Conservation (phyloP, 2,888 invertebrate species). For the Gastracanthus pulcherrimus region DNA sequence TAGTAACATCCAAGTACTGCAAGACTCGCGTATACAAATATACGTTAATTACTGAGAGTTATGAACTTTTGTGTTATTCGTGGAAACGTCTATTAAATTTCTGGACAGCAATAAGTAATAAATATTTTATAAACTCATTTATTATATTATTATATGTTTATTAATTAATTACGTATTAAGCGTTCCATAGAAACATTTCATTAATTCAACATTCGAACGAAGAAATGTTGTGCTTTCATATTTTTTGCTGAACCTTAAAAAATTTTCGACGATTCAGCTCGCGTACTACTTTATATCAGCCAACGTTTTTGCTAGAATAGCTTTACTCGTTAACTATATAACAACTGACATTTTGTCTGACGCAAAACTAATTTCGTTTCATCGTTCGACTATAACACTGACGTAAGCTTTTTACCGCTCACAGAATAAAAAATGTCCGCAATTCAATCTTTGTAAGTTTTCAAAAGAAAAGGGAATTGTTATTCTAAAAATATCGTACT, state of each 20-base stretch:
- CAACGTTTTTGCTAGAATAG: not conserved
- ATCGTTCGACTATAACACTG: not conserved
- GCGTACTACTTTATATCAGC: not conserved
- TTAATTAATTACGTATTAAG: too few relatives aligned
- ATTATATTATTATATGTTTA: too few relatives aligned
- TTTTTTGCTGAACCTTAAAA: not conserved
- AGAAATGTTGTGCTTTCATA: not conserved
- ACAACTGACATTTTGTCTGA: not conserved
- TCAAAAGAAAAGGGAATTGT: not conserved
- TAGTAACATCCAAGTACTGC: not conserved
- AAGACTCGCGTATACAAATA: too few relatives aligned
- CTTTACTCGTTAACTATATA: not conserved
- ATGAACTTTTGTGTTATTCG: not conserved
- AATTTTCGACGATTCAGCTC: constrained; percentile 2
- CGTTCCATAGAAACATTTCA: too few relatives aligned
- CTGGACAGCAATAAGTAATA: too few relatives aligned
- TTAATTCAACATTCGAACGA: not conserved
- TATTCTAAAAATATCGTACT: not conserved
- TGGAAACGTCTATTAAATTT: too few relatives aligned
- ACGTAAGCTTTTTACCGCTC: not conserved
- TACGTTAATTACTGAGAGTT: too few relatives aligned
- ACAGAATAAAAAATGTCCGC: not conserved
- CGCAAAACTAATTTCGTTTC: constrained; percentile 14
- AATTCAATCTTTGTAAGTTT: not conserved
- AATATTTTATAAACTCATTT: too few relatives aligned